A percentile compares a stretch with the other conserved stretches of the same genome.
phyloP scores from a whole-genome alignment of 2,797 vertebrate species.

The Dromococcyx pavoninus region DNA sequence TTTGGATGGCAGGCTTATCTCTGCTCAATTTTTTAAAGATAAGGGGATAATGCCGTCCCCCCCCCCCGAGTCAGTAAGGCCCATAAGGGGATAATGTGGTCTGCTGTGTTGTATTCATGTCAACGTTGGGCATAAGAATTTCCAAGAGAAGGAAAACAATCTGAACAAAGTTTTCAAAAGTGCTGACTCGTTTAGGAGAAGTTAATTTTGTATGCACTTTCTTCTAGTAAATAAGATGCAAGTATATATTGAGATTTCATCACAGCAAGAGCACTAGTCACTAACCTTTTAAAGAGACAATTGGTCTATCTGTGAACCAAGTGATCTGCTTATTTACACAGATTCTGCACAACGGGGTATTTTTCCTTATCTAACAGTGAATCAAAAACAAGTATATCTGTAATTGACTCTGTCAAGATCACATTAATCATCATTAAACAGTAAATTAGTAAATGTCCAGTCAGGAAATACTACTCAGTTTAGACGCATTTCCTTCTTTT shows the following conservation, averaged over 20 bases:
- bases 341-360: neutral
- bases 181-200: neutral
- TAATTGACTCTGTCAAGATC: neutral
- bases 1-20: neutral
- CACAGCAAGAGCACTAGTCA: neutral
- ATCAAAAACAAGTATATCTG: neutral
- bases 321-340: neutral
- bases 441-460: neutral
- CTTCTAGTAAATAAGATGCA: neutral
- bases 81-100: neutral
- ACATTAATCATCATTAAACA: neutral
- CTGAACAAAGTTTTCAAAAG: neutral
- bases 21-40: neutral
- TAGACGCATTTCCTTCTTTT: neutral
- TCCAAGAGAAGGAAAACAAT: neutral
- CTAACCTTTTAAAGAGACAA: neutral
- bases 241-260: neutral
- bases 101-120: neutral
- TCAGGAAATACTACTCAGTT: neutral
- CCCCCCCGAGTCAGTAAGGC: too few relatives aligned
- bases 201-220: neutral
- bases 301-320: neutral
- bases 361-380: neutral
- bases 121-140: neutral
- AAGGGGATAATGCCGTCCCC: neutral